Conservation (phyloP, 1,140 invertebrate species). For the Charaxes varanes region DNA sequence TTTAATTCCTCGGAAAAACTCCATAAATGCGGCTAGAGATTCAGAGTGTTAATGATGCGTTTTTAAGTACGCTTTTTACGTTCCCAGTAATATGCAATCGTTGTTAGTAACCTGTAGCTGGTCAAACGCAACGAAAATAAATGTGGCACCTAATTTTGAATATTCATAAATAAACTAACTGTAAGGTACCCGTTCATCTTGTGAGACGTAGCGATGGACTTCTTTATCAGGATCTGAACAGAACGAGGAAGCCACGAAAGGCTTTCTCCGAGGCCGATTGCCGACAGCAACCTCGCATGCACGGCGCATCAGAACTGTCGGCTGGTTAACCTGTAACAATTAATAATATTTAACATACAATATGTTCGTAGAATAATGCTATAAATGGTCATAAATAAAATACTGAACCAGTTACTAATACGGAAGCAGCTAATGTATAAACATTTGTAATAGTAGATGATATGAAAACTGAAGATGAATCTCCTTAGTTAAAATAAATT, state of each 20-base stretch:
- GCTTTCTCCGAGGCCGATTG: conserved; percentile 32
- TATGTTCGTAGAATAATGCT: no score
- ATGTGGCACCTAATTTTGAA: conserved; percentile 2
- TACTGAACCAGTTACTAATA: no score
- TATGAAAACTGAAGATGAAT: no score
- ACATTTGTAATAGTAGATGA: no score
- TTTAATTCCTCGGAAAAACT: no score
- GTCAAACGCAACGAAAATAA: background rate
- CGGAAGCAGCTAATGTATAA: no score
- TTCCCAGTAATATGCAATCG: background rate
- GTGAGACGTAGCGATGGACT: conserved; percentile 34
- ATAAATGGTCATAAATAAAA: no score
- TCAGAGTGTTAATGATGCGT: no score
- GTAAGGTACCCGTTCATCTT: conserved; percentile 53
- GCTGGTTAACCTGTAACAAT: conserved; percentile 57
- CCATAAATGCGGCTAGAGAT: no score
- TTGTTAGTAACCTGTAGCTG: background rate
- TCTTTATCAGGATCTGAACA: conserved; percentile 31
- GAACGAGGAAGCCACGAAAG: conserved; percentile 37
- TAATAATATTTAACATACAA: no score
- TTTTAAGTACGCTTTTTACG: no score
- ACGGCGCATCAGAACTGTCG: conserved; percentile 47
- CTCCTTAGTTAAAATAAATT: no score
- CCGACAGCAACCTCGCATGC: conserved; percentile 59
- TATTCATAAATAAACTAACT: conserved; percentile 23